Base-by-base conservation (phyloP, 1,140 invertebrate genomes). In the Gryon sp. region DNA sequence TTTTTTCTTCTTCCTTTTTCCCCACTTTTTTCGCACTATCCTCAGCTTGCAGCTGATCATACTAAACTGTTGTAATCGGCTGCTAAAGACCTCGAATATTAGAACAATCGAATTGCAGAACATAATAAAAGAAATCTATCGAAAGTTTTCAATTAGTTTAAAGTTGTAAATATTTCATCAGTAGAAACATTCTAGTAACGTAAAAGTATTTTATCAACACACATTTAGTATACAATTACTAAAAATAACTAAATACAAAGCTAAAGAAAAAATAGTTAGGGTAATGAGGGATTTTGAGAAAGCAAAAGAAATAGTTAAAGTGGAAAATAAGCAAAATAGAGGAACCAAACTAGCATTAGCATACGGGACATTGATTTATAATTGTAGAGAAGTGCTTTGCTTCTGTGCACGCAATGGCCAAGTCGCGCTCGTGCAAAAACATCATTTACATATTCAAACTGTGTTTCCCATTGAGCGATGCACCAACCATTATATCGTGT, bases 361-460 rank as follows among this genome's bases (percentile, higher is more conserved):
- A 82, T 82, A 81, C 70, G 72, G 66, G 55, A 73, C 78, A 79
- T 65, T 82, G 81, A 82, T 82, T 82, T 82, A 82, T 83, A 82
- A 84, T 84, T 83, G 82, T 80, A 69, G 55, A 63, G 72, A 52
- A 50, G 53, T 59, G 50, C 26, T 48, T 74, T 38, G 73, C 72
- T 79, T 70, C 74, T 32, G 57, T 55, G 75, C 80, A 82, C 79
- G 82, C 80, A 82, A 82, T 72, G 75, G 48, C 59, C 76, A 62
- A 41, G 66, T 28, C 46, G 52, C 19, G 18, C 45, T 62, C 52
- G 50, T 66, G 70, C 55, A 74, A 65, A 75, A 74, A 50, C 69
- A 60, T 46, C 60, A 79, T 79, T 79, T 63, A 76, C 77, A 79
- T 79, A 79, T 38, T 38, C 53, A 48, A 77, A 66, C 74, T 50